Percentiles rank a stretch among this genome's conserved stretches.
Conservation (phyloP, 1,140 invertebrate species). For the Sitobion miscanthi region DNA sequence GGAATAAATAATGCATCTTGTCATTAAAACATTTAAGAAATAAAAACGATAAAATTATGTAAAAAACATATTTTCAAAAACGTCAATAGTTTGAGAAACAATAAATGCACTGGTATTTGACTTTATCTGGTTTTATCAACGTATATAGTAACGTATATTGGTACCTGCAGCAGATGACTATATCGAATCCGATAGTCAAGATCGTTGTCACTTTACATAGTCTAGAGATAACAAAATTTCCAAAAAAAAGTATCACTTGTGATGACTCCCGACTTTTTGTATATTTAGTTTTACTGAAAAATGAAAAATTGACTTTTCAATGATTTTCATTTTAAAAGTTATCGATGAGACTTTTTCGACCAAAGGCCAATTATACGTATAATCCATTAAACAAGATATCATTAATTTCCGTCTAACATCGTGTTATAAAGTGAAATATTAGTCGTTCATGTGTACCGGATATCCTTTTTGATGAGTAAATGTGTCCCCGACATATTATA, state of each 20-base stretch:
- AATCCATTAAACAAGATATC: slow-evolving; percentile 12
- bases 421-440: slow-evolving; percentile 20
- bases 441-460: slow-evolving; percentile 2
- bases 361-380: not conserved
- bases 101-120: too few species aligned
- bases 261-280: not conserved
- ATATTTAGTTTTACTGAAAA: not conserved
- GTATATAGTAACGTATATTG: too few species aligned
- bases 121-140: not conserved
- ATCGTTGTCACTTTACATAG: not conserved
- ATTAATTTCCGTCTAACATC: not conserved
- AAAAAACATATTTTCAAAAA: too few species aligned
- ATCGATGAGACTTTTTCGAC: not conserved
- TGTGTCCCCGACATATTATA: not conserved
- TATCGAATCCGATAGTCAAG: not conserved
- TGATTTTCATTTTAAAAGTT: not conserved
- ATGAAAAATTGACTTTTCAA: not conserved
- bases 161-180: too few species aligned
- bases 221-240: not conserved
- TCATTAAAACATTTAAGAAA: too few species aligned
- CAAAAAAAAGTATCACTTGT: not conserved
- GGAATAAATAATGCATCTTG: too few species aligned
- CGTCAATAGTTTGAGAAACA: too few species aligned
- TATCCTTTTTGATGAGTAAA: slow-evolving; percentile 1
- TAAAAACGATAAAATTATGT: too few species aligned